phyloP scores from a whole-genome alignment of 1,140 invertebrate genomes.

The Maconellicoccus hirsutus region DNA sequence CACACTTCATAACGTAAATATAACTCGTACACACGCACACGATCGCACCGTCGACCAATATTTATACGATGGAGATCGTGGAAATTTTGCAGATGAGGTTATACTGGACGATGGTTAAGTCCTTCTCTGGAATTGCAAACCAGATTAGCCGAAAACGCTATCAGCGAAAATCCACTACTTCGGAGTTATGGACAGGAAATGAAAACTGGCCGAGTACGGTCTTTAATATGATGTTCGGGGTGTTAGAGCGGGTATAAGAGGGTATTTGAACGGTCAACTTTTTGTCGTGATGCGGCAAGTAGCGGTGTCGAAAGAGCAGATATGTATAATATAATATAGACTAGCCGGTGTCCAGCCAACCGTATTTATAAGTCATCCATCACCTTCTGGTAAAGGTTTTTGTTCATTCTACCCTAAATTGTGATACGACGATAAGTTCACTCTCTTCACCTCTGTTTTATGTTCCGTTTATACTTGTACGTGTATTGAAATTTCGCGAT shows the following conservation, averaged over 20 bases:
- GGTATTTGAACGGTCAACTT: constrained; percentile 18
- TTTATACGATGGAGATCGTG: constrained; percentile 17
- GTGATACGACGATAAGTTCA: constrained; percentile 18
- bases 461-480: neutral
- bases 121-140: constrained; percentile 11
- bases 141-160: constrained; percentile 15
- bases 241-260: constrained; percentile 11
- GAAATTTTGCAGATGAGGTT: constrained; percentile 18
- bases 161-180: constrained; percentile 20
- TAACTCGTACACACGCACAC: neutral
- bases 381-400: constrained; percentile 20
- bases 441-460: constrained; percentile 4
- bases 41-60: neutral
- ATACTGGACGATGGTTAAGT: neutral
- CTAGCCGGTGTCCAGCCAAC: constrained; percentile 20
- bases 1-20: too few relatives aligned
- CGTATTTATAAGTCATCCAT: constrained; percentile 22
- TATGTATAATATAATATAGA: constrained; percentile 13
- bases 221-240: constrained; percentile 17
- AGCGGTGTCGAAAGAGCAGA: neutral
- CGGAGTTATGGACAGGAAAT: constrained; percentile 21
- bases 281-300: neutral
- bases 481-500: constrained; percentile 3
- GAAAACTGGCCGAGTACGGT: constrained; percentile 20
- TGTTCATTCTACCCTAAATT: constrained; percentile 20